A percentile compares a stretch with the other conserved stretches of the same genome.
These are phyloP conservation scores for Carcina quercana DNA, from an alignment of 2,888 invertebrate species.

Conservation along the genomic window DNA sequence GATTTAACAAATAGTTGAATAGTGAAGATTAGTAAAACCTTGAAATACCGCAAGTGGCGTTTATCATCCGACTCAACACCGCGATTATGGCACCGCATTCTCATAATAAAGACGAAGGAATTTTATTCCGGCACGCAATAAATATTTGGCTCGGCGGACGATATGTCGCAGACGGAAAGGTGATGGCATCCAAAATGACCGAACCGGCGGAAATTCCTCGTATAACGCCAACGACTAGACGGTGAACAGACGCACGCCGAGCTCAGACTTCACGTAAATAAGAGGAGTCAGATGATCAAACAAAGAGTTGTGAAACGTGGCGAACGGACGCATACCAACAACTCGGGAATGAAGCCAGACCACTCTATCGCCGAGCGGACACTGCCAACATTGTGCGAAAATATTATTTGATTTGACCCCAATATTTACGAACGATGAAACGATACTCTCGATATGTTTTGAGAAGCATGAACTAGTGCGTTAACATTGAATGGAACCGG, in stretches of 20 bases:
- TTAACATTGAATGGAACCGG: too few relatives aligned
- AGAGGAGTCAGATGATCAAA: slow-evolving; percentile 51
- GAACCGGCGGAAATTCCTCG: slow-evolving; percentile 57
- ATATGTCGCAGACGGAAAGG: slow-evolving; percentile 49
- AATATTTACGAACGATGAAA: slow-evolving; percentile 15
- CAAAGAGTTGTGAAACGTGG: slow-evolving; percentile 63
- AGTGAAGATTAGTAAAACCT: too few relatives aligned
- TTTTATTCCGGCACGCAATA: slow-evolving; percentile 38
- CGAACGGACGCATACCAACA: slow-evolving; percentile 50
- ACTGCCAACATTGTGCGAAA: slow-evolving; percentile 36
- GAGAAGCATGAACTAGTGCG: too few relatives aligned
- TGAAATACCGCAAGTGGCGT: too few relatives aligned
- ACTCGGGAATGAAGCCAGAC: slow-evolving; percentile 60
- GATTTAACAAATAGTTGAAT: too few relatives aligned
- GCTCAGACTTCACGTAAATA: slow-evolving; percentile 46
- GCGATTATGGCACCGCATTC: slow-evolving; percentile 2
- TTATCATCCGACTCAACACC: too few relatives aligned
- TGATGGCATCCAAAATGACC: slow-evolving; percentile 53
- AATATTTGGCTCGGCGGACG: slow-evolving; percentile 49
- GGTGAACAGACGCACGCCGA: slow-evolving; percentile 56
- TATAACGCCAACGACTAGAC: slow-evolving; percentile 61
- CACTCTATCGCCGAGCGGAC: slow-evolving; percentile 37
- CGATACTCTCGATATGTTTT: background rate
- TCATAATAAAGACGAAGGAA: slow-evolving; percentile 7
- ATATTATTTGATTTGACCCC: slow-evolving; percentile 30